Evolutionary conservation across 2,113 vertebrate species (phyloP), one percentile per base, ranked within the genome.

Genomic region (Nerophis lumbriciformis): DNA sequence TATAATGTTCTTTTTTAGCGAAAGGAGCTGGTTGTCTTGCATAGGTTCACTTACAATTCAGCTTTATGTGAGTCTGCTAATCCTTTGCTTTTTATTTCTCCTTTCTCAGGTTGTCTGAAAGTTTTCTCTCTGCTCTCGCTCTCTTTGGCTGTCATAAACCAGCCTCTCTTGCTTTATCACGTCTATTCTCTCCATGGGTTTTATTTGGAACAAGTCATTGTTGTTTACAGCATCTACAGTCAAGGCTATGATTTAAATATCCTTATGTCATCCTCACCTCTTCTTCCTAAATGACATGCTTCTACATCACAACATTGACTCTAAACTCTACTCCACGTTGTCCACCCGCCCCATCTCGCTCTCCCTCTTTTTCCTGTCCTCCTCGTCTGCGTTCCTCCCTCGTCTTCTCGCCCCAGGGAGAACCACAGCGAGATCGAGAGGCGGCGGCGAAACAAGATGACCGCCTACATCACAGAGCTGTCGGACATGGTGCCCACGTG

Each of bases 401-500:
- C 65, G 19, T 76, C 76, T 74, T 59, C 68, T 83, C 61, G 50
- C 61, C 79, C 28, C 77, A 87, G 90, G 75, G 57, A 88, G 76
- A 86, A 92, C 65, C 90, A 91, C 87, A 92, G 90, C 39, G 90
- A 92, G 81, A 92, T 92, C 13, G 89, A 92, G 67, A 80, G 90
- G 54, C 82, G 90, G 53, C 62, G 90, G 51, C 79, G 90, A 10
- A 91, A 92, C 79, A 91, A 91, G 80, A 91, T 91, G 90, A 90
- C 89, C 0, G 90, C 90, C 1, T 91, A 91, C 79, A 90, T 92
- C 78, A 90, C 90, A 5, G 90, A 91, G 68, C 72, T 91, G 62
- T 99, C 97, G 0, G 97, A 99, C 69, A 99, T 98, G 97, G 97
- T 99, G 72, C 97, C 97, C 75, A 96, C 96, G 12, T 99, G 97